Base-by-base conservation (phyloP, 2,888 invertebrate species). In the Bellardia bayeri region DNA sequence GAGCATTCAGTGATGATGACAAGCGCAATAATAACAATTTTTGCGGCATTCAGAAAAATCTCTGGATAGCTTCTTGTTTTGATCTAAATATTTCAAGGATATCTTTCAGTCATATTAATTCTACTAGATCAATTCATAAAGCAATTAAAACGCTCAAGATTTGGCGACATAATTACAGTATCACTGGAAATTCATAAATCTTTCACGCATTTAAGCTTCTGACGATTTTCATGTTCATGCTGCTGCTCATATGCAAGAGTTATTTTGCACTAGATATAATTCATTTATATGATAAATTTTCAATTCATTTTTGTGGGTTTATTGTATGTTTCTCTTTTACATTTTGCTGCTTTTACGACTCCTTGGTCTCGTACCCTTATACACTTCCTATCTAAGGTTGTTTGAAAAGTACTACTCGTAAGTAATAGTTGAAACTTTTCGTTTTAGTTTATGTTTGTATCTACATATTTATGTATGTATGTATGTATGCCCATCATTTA, bases 401-500 rank as follows among this genome's bases (percentile, higher is more conserved):
- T 33, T 13, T 30, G 40, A 63, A 78, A 56, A 51, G 40, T 45
- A 45, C 9, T 37, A n/a, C 30, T 54, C n/a, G 63, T 68, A 40
- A 58, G 37, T 75, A 71, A 51, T 9, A 58, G 30, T 69, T 23
- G 54, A 51, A 63, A 23, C 23, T 76, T 71, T 64, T 74, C 63
- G 72, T 79, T 81, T 13, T 30, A 58, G 30, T 58, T 58, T 58
- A 58, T 58, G 30, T 58, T 56, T 23, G 9, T 56, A 16, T 8
- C 7, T 56, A 9, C 56, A 56, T 45, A 23, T 23, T 23, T 23
- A 23, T 16, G 11, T 75, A 30, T 74, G 16, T 61, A 68, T 75
- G 68, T 68, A 79, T 68, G 82, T 86, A 79, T 68, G 82, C 82
- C 86, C 82, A 86, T 86, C 82, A 86, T 82, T 86, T 82, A 68